These are phyloP conservation scores for Dipodomys merriami DNA, from an alignment of 2,113 vertebrate genomes.

Conservation along the genomic window DNA sequence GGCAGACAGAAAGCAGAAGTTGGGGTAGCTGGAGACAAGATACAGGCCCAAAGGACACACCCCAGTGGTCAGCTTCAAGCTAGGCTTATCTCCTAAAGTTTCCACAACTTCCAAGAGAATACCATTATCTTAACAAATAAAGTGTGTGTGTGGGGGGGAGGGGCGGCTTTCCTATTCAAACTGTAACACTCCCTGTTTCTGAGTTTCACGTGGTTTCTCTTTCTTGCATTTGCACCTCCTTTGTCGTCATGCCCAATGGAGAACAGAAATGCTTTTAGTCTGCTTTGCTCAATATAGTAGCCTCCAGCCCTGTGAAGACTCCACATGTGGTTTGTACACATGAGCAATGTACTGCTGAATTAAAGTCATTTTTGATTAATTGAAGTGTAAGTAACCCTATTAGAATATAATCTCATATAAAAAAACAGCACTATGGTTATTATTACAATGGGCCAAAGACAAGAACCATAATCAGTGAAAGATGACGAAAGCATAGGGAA, in stretches of 20 bases:
- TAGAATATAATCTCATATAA: not conserved
- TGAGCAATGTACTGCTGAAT: not conserved
- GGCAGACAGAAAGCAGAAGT: no score
- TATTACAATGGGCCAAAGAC: not conserved
- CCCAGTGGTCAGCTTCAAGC: no score
- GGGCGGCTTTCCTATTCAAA: no score
- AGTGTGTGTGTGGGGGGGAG: no score
- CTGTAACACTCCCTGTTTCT: not conserved
- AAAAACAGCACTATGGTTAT: not conserved
- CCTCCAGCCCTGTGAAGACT: not conserved
- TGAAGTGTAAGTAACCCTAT: not conserved
- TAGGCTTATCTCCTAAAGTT: no score
- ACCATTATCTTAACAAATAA: no score
- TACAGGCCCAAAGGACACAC: no score
- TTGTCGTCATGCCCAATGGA: not conserved
- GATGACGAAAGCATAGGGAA: not conserved
- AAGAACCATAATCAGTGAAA: not conserved
- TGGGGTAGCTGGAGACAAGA: no score
- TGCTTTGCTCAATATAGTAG: not conserved
- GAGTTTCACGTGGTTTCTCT: not conserved
- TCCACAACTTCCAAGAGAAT: no score
- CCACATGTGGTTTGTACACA: not conserved
- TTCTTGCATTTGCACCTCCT: not conserved
- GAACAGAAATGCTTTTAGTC: not conserved
- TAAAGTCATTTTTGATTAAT: not conserved